phyloP scores from a whole-genome alignment of 2,113 vertebrate species.

The Stegastes partitus region DNA sequence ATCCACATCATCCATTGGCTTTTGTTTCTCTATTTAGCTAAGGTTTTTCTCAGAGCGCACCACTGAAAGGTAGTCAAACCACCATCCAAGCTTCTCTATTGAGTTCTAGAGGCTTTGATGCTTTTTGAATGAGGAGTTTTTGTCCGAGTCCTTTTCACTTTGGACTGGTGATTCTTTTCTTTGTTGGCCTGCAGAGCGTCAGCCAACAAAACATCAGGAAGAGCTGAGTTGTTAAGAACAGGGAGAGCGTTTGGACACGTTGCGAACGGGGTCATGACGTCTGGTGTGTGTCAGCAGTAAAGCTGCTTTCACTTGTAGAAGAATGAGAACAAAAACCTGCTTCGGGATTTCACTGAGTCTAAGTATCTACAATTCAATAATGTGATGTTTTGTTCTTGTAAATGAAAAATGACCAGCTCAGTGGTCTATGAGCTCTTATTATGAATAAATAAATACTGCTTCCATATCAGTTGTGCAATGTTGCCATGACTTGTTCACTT shows the following conservation, averaged over 20 bases:
- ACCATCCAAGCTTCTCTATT: conserved; percentile 52
- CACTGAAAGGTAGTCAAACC: conserved; percentile 59
- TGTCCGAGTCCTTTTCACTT: conserved; percentile 64
- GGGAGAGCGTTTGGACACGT: conserved; percentile 63
- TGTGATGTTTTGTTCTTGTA: conserved; percentile 36
- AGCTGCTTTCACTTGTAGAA: conserved; percentile 67
- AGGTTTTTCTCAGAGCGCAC: conserved; percentile 59
- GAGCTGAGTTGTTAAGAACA: conserved; percentile 65
- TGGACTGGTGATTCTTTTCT: conserved; percentile 52
- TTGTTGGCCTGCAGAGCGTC: conserved; percentile 57
- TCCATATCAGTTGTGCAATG: too few species aligned
- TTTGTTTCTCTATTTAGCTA: conserved; percentile 70
- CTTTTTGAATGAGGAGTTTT: conserved; percentile 64
- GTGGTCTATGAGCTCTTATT: conserved; percentile 1
- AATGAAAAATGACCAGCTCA: conserved; percentile 8
- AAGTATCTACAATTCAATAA: conserved; percentile 44
- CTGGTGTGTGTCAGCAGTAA: conserved; percentile 78
- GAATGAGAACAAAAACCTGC: conserved; percentile 66
- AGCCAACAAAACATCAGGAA: conserved; percentile 71
- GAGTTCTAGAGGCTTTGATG: conserved; percentile 65
- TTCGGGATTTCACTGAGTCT: conserved; percentile 56
- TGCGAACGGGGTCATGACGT: conserved; percentile 68
- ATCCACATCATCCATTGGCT: conserved; percentile 66
- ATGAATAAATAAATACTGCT: neutral
- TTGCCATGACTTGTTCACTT: too few species aligned